These are phyloP conservation scores for Platynereis dumerilii DNA, from an alignment of 2,888 invertebrate species.

Conservation along the genomic window DNA sequence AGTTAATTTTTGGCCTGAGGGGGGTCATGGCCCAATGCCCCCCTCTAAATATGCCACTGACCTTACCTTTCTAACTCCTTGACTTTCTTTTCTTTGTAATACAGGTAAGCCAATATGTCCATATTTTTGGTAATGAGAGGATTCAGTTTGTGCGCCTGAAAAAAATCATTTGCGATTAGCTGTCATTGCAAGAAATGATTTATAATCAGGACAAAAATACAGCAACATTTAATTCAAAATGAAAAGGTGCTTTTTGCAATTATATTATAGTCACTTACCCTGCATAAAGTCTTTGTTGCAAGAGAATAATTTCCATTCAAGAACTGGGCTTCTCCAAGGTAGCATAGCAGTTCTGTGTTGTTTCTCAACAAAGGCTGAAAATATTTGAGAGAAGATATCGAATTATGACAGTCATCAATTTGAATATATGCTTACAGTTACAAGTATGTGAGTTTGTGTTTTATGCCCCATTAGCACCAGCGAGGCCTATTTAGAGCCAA, in stretches of 20 bases:
- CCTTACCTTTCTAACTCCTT: slow-evolving; percentile 70
- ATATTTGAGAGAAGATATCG: neutral
- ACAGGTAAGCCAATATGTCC: slow-evolving; percentile 72
- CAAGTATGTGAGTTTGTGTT: too few species aligned
- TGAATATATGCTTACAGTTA: neutral
- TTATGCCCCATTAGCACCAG: too few species aligned
- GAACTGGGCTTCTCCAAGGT: slow-evolving; percentile 77
- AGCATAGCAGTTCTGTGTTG: slow-evolving; percentile 73
- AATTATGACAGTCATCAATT: neutral
- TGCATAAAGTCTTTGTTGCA: slow-evolving; percentile 67
- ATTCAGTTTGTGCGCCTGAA: slow-evolving; percentile 67
- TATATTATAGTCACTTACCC: slow-evolving; percentile 53
- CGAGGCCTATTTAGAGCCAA: too few species aligned
- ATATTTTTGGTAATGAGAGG: slow-evolving; percentile 70
- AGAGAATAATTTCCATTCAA: slow-evolving; percentile 75
- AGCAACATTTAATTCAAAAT: too few species aligned
- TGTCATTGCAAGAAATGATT: too few species aligned
- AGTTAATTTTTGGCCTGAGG: too few species aligned
- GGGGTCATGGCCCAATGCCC: too few species aligned
- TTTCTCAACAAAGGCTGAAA: slow-evolving; percentile 67
- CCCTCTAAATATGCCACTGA: slow-evolving; percentile 1
- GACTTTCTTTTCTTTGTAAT: slow-evolving; percentile 69
- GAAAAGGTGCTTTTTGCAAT: too few species aligned
- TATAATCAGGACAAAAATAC: too few species aligned
- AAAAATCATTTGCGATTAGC: too few species aligned